These are phyloP conservation scores for Dasyornis broadbenti DNA, from an alignment of 2,113 vertebrate genomes.

Conservation along the genomic window DNA sequence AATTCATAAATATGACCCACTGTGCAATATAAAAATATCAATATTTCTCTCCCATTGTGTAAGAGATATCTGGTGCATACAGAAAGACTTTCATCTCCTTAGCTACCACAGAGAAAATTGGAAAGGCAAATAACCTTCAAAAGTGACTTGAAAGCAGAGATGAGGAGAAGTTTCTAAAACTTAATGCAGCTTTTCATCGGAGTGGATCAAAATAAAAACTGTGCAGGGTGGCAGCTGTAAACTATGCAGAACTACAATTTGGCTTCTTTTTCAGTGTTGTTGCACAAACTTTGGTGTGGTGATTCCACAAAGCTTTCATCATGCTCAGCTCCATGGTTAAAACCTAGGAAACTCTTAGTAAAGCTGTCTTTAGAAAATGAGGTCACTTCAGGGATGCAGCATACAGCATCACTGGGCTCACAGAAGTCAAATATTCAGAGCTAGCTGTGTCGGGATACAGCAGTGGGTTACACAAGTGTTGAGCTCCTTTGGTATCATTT, in stretches of 20 bases:
- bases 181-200: not conserved
- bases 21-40: slow-evolving; percentile 22
- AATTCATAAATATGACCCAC: slow-evolving; percentile 20
- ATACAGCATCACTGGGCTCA: not conserved
- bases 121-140: slow-evolving; percentile 9
- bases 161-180: slow-evolving; percentile 15
- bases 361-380: not conserved
- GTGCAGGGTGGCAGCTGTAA: not conserved
- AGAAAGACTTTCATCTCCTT: slow-evolving; percentile 1
- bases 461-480: not conserved
- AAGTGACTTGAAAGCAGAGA: not conserved
- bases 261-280: not conserved
- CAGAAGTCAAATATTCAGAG: not conserved
- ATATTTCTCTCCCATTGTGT: slow-evolving; percentile 15
- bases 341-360: not conserved
- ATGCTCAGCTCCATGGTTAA: not conserved
- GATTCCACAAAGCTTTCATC: not conserved
- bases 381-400: not conserved
- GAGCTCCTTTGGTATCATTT: not conserved
- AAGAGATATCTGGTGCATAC: not conserved
- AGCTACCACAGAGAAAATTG: slow-evolving; percentile 13
- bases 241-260: not conserved
- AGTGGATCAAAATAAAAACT: not conserved
- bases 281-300: not conserved
- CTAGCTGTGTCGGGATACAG: not conserved